These are phyloP conservation scores for Catocala sponsa DNA, from an alignment of 2,888 invertebrate genomes.

Conservation along the genomic window DNA sequence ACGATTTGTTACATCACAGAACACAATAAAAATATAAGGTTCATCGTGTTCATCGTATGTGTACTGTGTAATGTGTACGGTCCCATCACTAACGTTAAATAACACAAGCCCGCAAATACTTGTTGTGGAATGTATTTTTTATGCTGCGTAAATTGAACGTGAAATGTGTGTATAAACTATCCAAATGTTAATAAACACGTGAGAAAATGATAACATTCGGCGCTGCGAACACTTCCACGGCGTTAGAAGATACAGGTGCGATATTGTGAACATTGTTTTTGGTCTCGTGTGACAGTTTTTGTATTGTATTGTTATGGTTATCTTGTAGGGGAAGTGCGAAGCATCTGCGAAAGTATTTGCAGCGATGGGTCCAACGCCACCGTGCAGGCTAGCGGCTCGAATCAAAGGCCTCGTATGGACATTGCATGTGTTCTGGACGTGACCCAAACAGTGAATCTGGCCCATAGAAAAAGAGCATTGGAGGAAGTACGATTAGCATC, in stretches of 20 bases:
- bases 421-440: conserved; percentile 96
- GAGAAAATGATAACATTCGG: conserved; percentile 85
- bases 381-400: conserved; percentile 75
- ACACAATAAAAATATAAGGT: neutral
- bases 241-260: conserved; percentile 81
- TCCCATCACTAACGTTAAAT: conserved; percentile 80
- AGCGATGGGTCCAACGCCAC: conserved; percentile 87
- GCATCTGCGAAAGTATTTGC: conserved; percentile 85
- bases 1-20: no score
- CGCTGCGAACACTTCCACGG: conserved; percentile 75
- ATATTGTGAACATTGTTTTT: conserved; percentile 62
- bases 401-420: conserved; percentile 92
- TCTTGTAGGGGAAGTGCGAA: conserved; percentile 81
- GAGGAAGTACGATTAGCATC: conserved; percentile 96
- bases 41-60: neutral
- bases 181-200: conserved; percentile 76
- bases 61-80: neutral
- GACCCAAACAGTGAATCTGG: conserved; percentile 91
- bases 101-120: conserved; percentile 72
- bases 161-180: conserved; percentile 70
- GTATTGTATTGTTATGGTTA: conserved; percentile 49
- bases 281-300: conserved; percentile 53
- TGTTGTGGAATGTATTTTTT: conserved; percentile 69
- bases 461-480: conserved; percentile 93
- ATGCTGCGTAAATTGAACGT: conserved; percentile 64